A percentile compares a stretch with the other conserved stretches of the same genome.
These are phyloP conservation scores for Cosmopolites sordidus DNA, from an alignment of 2,888 invertebrate species.

Conservation along the genomic window DNA sequence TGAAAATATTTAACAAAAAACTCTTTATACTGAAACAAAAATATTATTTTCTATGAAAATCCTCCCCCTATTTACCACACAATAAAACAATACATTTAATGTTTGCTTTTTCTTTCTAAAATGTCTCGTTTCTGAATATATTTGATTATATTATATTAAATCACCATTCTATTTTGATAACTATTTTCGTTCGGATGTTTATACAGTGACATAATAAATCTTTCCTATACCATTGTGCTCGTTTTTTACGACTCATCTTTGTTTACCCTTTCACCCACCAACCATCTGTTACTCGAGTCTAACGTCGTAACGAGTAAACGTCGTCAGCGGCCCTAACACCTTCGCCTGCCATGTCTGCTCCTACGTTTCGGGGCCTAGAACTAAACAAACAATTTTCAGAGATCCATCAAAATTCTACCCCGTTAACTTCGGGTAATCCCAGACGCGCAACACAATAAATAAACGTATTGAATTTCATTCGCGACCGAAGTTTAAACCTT, in stretches of 20 bases:
- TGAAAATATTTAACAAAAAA: too few species aligned
- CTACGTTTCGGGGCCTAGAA: constrained; percentile 4
- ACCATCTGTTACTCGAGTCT: constrained; percentile 12
- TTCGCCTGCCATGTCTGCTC: constrained; percentile 3
- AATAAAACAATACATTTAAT: too few species aligned
- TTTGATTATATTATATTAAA: too few species aligned
- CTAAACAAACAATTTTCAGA: constrained; percentile 13
- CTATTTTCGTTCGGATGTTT: too few species aligned
- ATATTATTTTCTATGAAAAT: too few species aligned
- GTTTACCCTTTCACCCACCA: constrained; percentile 4
- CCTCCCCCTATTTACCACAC: too few species aligned
- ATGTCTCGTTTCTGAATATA: too few species aligned
- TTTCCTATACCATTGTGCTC: too few species aligned
- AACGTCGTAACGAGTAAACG: constrained; percentile 12
- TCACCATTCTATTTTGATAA: too few species aligned
- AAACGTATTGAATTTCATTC: constrained; percentile 17
- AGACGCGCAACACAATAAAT: constrained; percentile 18
- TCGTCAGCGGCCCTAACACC: constrained; percentile 8
- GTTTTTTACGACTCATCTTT: constrained; percentile 2
- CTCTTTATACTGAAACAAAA: too few species aligned
- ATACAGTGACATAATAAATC: too few species aligned
- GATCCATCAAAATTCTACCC: constrained; percentile 15
- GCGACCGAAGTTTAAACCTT: constrained; percentile 7
- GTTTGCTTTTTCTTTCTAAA: too few species aligned
- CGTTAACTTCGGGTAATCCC: constrained; percentile 11